Conservation (phyloP, 2,113 vertebrate species). For the Willisornis vidua region DNA sequence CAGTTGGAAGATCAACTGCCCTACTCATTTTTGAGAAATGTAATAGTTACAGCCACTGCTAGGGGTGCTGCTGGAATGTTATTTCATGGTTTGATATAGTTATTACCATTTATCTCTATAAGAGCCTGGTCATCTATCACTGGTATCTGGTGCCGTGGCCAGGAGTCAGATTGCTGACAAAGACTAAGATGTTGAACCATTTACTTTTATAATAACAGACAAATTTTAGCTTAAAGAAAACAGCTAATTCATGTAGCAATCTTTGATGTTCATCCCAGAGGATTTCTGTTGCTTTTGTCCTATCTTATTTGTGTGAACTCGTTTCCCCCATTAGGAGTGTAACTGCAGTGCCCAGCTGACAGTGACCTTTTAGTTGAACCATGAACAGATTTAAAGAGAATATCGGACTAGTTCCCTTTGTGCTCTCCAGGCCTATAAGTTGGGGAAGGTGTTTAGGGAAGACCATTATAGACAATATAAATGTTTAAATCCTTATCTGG, state of each 20-base stretch:
- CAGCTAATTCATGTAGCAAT: neutral
- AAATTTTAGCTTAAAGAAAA: constrained; percentile 1
- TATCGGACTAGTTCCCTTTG: neutral
- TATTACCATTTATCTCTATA: constrained; percentile 11
- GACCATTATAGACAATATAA: neutral
- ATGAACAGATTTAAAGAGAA: constrained; percentile 2
- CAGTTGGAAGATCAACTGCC: neutral
- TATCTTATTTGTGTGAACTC: neutral
- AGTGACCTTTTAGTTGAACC: constrained; percentile 26
- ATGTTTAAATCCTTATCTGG: neutral
- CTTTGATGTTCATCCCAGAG: neutral
- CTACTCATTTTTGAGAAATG: neutral
- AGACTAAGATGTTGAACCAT: neutral
- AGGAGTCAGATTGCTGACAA: neutral
- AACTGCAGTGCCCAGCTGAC: neutral
- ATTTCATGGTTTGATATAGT: constrained; percentile 4
- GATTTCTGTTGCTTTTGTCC: neutral
- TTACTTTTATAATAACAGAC: neutral
- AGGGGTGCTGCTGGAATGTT: neutral
- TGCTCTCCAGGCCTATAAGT: neutral
- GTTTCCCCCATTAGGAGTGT: neutral
- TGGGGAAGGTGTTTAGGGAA: neutral
- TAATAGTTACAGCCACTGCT: neutral
- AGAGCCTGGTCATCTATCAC: neutral
- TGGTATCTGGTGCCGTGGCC: neutral